A percentile compares a stretch with the other conserved stretches of the same genome.
Conservation (phyloP, 2,797 vertebrate genomes). For the Poeciliopsis presidionis region DNA sequence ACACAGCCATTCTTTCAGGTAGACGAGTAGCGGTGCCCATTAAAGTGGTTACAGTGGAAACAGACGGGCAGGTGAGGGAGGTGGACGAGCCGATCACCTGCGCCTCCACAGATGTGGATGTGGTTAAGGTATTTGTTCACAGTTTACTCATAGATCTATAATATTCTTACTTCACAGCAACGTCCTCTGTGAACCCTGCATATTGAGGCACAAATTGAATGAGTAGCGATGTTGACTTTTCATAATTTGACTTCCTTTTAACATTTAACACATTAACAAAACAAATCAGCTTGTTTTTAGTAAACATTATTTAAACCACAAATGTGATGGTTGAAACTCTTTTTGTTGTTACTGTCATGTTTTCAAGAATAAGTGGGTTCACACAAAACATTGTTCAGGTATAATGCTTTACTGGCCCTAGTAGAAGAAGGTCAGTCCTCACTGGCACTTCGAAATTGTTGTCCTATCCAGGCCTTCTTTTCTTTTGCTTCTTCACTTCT, state of each 20-base stretch:
- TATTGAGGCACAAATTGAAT: neutral
- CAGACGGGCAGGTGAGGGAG: slow-evolving; percentile 80
- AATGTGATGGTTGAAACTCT: neutral
- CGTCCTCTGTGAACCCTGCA: neutral
- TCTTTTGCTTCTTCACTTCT: neutral
- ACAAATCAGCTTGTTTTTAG: neutral
- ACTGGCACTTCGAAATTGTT: neutral
- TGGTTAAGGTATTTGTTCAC: slow-evolving; percentile 74
- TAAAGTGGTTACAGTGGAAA: slow-evolving; percentile 82
- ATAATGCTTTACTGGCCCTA: neutral
- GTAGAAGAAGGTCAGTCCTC: neutral
- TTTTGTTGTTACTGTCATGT: neutral
- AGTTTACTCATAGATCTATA: neutral
- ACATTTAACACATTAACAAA: neutral
- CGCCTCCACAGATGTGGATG: slow-evolving; percentile 79
- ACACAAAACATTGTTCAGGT: neutral
- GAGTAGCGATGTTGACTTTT: neutral
- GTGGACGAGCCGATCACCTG: slow-evolving; percentile 78
- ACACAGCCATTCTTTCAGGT: slow-evolving; percentile 83
- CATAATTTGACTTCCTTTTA: neutral
- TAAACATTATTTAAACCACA: neutral
- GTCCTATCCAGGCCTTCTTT: neutral
- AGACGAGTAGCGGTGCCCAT: slow-evolving; percentile 74
- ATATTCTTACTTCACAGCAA: neutral
- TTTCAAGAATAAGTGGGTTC: neutral